Percentiles rank a stretch among this genome's conserved stretches.
Conservation (phyloP, 2,888 invertebrate genomes). For the Brachyptera risi region DNA sequence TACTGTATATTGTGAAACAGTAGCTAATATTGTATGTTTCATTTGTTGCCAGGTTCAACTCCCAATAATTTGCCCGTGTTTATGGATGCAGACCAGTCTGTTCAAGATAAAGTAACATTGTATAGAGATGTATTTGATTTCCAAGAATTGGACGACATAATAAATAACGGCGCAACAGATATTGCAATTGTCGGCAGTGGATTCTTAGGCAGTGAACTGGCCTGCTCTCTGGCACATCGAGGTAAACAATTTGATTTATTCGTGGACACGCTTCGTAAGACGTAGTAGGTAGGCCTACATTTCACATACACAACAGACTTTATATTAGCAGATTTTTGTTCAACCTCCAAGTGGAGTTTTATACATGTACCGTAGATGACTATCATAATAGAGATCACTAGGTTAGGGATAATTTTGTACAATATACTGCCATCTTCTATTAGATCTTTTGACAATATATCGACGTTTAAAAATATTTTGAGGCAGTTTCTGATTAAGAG, state of each 20-base stretch:
- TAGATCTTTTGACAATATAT: no score
- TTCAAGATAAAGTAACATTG: constrained; percentile 64
- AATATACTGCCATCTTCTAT: no score
- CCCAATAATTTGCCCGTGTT: constrained; percentile 68
- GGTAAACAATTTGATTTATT: constrained; percentile 45
- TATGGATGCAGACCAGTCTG: constrained; percentile 55
- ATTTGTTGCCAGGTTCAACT: constrained; percentile 53
- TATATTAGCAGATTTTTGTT: no score
- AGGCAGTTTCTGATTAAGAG: no score
- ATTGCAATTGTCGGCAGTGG: constrained; percentile 90
- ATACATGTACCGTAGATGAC: no score
- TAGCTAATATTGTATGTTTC: constrained; percentile 13
- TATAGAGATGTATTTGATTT: constrained; percentile 72
- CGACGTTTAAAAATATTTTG: no score
- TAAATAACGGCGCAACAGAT: constrained; percentile 53
- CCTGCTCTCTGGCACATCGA: constrained; percentile 74
- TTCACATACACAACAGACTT: no score
- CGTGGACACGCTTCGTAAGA: no score
- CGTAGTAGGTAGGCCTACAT: no score
- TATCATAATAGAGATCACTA: no score
- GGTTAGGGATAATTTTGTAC: no score
- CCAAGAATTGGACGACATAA: constrained; percentile 56
- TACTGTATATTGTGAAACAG: background rate
- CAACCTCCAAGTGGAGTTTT: no score
- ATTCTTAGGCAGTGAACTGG: constrained; percentile 88